Evolutionary conservation across 1,140 invertebrate genomes (phyloP).

Genomic region (Papilio polytes): DNA sequence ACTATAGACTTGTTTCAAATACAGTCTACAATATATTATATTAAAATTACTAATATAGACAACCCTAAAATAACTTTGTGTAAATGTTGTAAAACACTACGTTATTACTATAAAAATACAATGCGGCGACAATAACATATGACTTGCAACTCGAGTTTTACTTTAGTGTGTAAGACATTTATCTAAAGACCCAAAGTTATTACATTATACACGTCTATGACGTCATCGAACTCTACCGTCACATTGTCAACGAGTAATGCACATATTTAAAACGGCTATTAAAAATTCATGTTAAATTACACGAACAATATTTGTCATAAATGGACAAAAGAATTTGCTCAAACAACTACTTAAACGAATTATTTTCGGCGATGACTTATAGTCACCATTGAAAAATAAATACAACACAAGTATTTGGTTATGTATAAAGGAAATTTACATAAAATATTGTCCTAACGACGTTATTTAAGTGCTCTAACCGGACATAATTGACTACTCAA

Average conservation of each 20-base stretch:
- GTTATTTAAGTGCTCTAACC: neutral
- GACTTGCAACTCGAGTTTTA: too few relatives aligned
- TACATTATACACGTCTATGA: neutral
- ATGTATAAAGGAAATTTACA: conserved; percentile 4
- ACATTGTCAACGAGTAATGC: neutral
- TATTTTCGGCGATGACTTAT: conserved; percentile 5
- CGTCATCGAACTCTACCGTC: neutral
- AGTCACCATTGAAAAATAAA: neutral
- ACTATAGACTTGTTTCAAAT: too few relatives aligned
- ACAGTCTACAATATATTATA: too few relatives aligned
- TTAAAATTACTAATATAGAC: too few relatives aligned
- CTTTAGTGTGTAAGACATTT: too few relatives aligned
- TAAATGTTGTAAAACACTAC: neutral
- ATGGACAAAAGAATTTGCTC: neutral
- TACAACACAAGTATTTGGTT: neutral
- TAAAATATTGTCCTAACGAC: neutral
- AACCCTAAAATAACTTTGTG: neutral
- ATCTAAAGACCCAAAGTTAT: neutral
- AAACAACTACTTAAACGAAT: neutral
- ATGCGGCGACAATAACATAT: too few relatives aligned
- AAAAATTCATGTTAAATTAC: neutral
- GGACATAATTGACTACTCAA: neutral
- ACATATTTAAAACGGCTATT: neutral
- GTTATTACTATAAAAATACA: neutral
- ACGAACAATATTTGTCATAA: neutral